Conservation (phyloP, 1,140 invertebrate species). For the Alviniconcha marisindica region DNA sequence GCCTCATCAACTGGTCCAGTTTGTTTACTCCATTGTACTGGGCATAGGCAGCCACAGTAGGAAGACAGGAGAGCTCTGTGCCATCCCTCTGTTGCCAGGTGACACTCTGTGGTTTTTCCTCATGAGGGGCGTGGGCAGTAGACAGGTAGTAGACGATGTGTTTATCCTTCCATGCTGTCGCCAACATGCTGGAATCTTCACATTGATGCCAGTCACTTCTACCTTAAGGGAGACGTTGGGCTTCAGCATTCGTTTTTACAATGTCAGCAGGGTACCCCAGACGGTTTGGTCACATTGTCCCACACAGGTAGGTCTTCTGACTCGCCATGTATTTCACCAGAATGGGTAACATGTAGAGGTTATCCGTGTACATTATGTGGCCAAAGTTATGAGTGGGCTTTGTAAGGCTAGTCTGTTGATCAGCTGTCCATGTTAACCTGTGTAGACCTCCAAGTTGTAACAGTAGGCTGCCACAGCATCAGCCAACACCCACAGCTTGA, state of each 20-base stretch:
- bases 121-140: slow-evolving; percentile 33
- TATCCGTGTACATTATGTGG: slow-evolving; percentile 75
- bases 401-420: slow-evolving; percentile 58
- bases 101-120: not conserved
- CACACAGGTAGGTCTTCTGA: slow-evolving; percentile 46
- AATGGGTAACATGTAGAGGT: slow-evolving; percentile 73
- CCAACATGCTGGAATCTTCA: slow-evolving; percentile 25
- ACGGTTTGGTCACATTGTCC: slow-evolving; percentile 49
- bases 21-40: slow-evolving; percentile 46
- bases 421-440: slow-evolving; percentile 32
- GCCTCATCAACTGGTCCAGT: slow-evolving; percentile 38
- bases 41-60: slow-evolving; percentile 35
- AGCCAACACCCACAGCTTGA: slow-evolving; percentile 51
- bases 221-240: not conserved
- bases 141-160: slow-evolving; percentile 36
- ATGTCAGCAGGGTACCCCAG: slow-evolving; percentile 41
- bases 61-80: slow-evolving; percentile 32
- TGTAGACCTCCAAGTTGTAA: slow-evolving; percentile 42
- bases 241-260: not conserved
- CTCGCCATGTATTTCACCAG: slow-evolving; percentile 67
- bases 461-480: slow-evolving; percentile 42
- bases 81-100: slow-evolving; percentile 49
- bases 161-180: slow-evolving; percentile 50
- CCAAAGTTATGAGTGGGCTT: slow-evolving; percentile 66
- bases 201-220: not conserved